Evolutionary conservation across 1,140 invertebrate genomes (phyloP).

Genomic region (Lanistes nyassanus): DNA sequence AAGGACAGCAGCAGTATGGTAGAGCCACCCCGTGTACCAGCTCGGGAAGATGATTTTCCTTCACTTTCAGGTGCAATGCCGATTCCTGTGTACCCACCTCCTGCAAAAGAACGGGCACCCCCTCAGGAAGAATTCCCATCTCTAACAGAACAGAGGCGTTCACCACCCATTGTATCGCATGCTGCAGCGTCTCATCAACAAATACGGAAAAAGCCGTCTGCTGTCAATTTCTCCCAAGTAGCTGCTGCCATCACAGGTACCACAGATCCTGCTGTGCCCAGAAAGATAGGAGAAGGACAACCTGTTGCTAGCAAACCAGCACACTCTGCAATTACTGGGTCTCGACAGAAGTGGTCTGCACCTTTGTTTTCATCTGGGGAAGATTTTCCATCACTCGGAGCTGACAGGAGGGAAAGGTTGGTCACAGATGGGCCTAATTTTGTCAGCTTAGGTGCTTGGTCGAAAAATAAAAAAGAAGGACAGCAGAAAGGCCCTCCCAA

Average conservation of each 20-base stretch:
- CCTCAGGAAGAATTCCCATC: slow-evolving; percentile 57
- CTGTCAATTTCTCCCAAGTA: background rate
- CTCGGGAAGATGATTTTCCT: slow-evolving; percentile 33
- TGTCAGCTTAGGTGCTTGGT: slow-evolving; percentile 5
- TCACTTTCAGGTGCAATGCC: slow-evolving; percentile 25
- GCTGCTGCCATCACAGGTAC: background rate
- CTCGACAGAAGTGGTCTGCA: slow-evolving; percentile 3
- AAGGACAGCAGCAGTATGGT: slow-evolving; percentile 24
- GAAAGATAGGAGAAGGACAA: background rate
- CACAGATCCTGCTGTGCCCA: background rate
- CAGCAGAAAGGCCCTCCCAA: background rate
- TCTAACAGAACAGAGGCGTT: slow-evolving; percentile 24
- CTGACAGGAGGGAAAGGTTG: slow-evolving; percentile 10
- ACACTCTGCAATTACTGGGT: background rate
- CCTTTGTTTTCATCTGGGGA: slow-evolving; percentile 14
- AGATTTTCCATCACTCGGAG: slow-evolving; percentile 28
- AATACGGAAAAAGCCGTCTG: background rate
- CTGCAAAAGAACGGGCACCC: slow-evolving; percentile 11
- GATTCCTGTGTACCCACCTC: slow-evolving; percentile 7
- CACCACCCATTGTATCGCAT: too few relatives aligned
- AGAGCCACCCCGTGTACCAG: slow-evolving; percentile 24
- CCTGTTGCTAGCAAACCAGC: slow-evolving; percentile 21
- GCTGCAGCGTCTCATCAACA: background rate
- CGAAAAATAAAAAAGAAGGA: background rate
- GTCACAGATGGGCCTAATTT: slow-evolving; percentile 3